These are phyloP conservation scores for Agrypnus murinus DNA, from an alignment of 2,888 invertebrate species.

Conservation along the genomic window DNA sequence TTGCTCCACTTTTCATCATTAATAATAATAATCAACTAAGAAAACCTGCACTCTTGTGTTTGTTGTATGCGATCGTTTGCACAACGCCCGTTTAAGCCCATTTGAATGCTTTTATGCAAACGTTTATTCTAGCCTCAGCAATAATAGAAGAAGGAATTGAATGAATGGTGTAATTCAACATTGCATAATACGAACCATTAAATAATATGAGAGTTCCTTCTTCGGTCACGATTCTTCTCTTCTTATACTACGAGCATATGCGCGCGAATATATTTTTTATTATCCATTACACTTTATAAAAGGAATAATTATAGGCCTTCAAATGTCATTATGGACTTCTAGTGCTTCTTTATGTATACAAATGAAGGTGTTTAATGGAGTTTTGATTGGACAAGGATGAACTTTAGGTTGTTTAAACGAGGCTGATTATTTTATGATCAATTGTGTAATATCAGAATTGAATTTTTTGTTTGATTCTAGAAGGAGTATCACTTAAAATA, in stretches of 20 bases:
- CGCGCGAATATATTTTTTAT: conserved; percentile 32
- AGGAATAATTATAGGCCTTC: conserved; percentile 32
- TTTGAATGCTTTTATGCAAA: conserved; percentile 37
- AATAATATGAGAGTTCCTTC: conserved; percentile 46
- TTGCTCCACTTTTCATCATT: conserved; percentile 38
- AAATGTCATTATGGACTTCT: conserved; percentile 25
- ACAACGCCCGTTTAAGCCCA: conserved; percentile 13
- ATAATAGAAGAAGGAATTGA: conserved; percentile 37
- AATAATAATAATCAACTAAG: conserved; percentile 19
- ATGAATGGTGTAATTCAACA: conserved; percentile 44
- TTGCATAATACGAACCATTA: conserved; percentile 42
- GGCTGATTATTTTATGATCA: too few relatives aligned
- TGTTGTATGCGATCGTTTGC: too few relatives aligned
- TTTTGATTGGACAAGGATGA: background rate
- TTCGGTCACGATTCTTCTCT: conserved; percentile 36
- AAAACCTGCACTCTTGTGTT: conserved; percentile 26
- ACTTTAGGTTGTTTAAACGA: too few relatives aligned
- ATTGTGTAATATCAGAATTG: too few relatives aligned
- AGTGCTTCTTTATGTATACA: background rate
- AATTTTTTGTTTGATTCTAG: too few relatives aligned
- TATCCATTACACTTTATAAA: conserved; percentile 29
- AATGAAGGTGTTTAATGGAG: conserved; percentile 12
- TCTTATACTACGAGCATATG: conserved; percentile 35
- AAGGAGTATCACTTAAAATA: too few relatives aligned
- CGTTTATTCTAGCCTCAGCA: conserved; percentile 35